Evolutionary conservation across 2,888 invertebrate genomes (phyloP).

Genomic region (Conus canariensis): DNA sequence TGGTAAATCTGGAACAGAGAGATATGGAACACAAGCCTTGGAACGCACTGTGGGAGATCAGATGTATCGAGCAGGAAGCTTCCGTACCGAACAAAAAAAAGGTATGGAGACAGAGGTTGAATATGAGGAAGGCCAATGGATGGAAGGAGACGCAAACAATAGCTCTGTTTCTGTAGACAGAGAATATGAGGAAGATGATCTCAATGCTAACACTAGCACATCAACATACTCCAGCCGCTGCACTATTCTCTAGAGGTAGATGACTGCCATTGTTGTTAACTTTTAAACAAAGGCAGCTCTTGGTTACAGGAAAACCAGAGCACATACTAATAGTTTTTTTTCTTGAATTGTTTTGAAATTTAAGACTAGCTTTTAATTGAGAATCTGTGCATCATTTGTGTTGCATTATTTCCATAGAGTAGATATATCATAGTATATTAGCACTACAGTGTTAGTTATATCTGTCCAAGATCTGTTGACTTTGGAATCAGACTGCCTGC

Average conservation of each 20-base stretch:
- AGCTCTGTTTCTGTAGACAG: not conserved
- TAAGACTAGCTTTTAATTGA: too few relatives aligned
- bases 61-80: constrained; percentile 16
- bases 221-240: constrained; percentile 25
- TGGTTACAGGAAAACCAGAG: not conserved
- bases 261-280: not conserved
- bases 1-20: not conserved
- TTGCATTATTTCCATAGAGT: too few relatives aligned
- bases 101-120: not conserved
- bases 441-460: too few relatives aligned
- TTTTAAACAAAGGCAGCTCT: not conserved
- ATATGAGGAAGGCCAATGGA: constrained; percentile 2
- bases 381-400: too few relatives aligned
- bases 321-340: too few relatives aligned
- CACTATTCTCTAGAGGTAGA: not conserved
- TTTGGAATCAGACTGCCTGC: not conserved
- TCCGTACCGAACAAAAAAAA: not conserved
- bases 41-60: constrained; percentile 20
- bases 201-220: not conserved
- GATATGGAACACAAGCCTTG: not conserved
- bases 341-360: too few relatives aligned
- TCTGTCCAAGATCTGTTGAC: not conserved
- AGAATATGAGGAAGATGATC: not conserved
- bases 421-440: too few relatives aligned
- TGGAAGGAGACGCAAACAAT: constrained; percentile 13